Percentiles rank a stretch among this genome's conserved stretches.
These are phyloP conservation scores for Columba guinea DNA, from an alignment of 2,797 vertebrate species.

Conservation along the genomic window DNA sequence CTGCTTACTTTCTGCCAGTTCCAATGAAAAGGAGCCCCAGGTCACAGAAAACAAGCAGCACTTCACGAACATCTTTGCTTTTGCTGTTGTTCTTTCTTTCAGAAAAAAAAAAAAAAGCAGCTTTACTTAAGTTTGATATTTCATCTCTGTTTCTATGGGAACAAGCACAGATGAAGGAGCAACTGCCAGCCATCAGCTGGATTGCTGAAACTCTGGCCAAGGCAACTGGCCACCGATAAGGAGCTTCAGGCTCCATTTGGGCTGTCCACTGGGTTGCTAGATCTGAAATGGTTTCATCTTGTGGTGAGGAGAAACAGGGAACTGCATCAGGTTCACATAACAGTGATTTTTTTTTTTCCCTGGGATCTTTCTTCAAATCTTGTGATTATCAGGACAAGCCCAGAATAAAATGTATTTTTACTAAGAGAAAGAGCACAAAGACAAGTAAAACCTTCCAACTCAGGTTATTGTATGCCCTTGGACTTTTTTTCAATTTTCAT, in stretches of 20 bases:
- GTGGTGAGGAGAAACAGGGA: not conserved
- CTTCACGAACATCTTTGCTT: not conserved
- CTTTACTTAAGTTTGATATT: slow-evolving; percentile 10
- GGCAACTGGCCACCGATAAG: not conserved
- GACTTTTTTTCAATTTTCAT: not conserved
- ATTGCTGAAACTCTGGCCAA: not conserved
- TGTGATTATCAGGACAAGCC: not conserved
- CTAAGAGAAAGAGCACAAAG: not conserved
- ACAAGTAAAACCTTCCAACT: not conserved
- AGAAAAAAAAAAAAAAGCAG: not conserved
- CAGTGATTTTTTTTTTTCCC: not conserved
- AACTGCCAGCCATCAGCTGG: not conserved
- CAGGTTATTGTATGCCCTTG: not conserved
- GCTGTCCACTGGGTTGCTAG: not conserved
- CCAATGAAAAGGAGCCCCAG: not conserved
- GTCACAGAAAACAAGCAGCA: not conserved
- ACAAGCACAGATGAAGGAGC: slow-evolving; percentile 7
- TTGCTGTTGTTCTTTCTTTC: not conserved
- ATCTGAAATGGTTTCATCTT: not conserved
- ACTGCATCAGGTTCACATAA: not conserved
- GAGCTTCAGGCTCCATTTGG: not conserved
- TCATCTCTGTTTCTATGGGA: slow-evolving; percentile 34
- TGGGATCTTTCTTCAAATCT: not conserved
- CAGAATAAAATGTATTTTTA: not conserved
- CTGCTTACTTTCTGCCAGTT: not conserved